Evolutionary conservation across 92 coral and sea anemone genomes (phyloP), one percentile per base, ranked within the genome.

Genomic region (Virgularia gustaviana): DNA sequence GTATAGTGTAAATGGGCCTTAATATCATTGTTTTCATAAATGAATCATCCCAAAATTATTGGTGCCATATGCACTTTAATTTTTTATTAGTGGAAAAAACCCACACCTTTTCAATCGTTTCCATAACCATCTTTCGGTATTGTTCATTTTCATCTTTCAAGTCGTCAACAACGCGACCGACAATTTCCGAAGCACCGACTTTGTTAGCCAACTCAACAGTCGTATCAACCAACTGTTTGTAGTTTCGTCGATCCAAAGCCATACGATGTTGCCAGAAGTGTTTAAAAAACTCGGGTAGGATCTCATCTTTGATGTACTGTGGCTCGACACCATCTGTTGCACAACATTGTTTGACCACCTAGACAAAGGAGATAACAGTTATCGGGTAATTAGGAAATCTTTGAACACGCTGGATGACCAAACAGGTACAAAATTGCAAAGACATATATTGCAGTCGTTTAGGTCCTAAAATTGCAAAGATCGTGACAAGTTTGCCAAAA

Each of bases 241-340:
- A 94, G 77, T 94, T 94, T 59, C 99, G 79, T 55, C 99, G 79
- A 66, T 94, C 99, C 70, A 94, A 57, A 45, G 99, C 99, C 99
- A 94, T 94, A 71, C 99, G 90, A 71, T 94, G 99, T 71, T 94
- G 99, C 99, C 99, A 94, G 79, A 94, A 94, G 61, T 94, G 99
- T 33, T 94, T 94, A 83, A 94, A 94, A 86, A 89, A 94, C 72
- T 94, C 99, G 2, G 99, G 99, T 22, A 94, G 88, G 57, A 94
- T 94, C 76, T 94, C 99, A 70, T 94, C 96, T 74, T 88, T 90
- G 84, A 94, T 94, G 75, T 94, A 94, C 77, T 90, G 89, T 42
- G 99, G 88, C 65, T 94, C 99, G 2, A 94, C 99, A 87, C 99
- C 99, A 87, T 94, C 99, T 29, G 99, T 94, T 19, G 87, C 96